Base-by-base conservation (phyloP, 2,888 invertebrate genomes). In the Eupeodes latifasciatus region DNA sequence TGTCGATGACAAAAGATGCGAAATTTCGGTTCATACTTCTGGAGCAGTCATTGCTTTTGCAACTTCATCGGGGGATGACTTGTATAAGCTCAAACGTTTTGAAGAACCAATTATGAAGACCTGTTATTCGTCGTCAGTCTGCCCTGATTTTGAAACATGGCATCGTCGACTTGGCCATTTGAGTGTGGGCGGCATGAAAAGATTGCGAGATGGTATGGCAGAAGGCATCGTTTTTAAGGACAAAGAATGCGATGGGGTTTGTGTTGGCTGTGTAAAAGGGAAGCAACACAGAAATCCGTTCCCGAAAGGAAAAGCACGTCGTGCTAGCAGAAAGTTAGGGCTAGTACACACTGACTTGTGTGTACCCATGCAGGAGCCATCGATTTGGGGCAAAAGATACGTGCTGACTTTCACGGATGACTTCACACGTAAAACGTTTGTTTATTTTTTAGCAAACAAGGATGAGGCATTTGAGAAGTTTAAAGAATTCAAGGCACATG, bases 321-420 rank as follows among this genome's bases (percentile, higher is more conserved):
- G 47, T 47, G 47, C 47, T 47, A 47, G 9, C 9, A 47, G 47
- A 1, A 47, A 47, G 47, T 47, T 47, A 9, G 47, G 47, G 5
- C 6, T 47, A 9, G 47, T 47, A 12, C 47, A 47, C 10, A 47
- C 47, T 1, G 47, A 47, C 12, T 12, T 47, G 10, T 53, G 53
- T n/a, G n/a, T 16, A 53, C 16, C 53, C 53, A 53, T 53, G 53
- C 53, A 53, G 5, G 67, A 67, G 67, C 5, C 47, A 19, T 67
- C 49, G 14, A 67, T 67, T 67, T 34, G 49, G 47, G 34, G 64
- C 51, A 71, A 71, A 71, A 57, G 57, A n/a, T 71, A 71, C 19
- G 44, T 71, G 14, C 57, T 71, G 16, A 71, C 71, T 14, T 71
- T 71, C 44, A 57, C 57, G 44, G 71, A 71, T 57, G 71, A 71